Base-by-base conservation (phyloP, 2,888 invertebrate genomes). In the Dorcus parallelipipedus region DNA sequence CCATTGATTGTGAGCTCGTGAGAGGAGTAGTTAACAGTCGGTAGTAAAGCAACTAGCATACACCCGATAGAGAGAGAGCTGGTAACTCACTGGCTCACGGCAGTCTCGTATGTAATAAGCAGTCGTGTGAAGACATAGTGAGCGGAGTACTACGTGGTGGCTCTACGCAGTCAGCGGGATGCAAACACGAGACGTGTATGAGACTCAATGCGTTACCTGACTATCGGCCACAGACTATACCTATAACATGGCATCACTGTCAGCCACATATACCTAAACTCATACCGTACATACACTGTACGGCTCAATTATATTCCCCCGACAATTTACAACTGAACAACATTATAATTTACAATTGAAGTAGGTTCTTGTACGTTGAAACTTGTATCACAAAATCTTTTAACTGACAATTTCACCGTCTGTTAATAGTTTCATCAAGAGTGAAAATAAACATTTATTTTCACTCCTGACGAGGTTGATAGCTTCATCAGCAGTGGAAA, bases 181-280 rank as follows among this genome's bases (percentile, higher is more conserved):
- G 71, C 66, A 65, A 65, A 67, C 68, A 71, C 69, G 69, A 73
- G 75, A 73, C 70, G 74, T 66, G 72, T 71, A 71, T 70, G 72
- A 69, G 67, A 71, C 72, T 72, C 72, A 69, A 72, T 69, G 70
- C 69, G 71, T 75, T 76, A 77, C 76, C 76, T 76, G 72, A 75
- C 73, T 74, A 77, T 74, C 74, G 74, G 73, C 78, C 78, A 76
- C 74, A 77, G 76, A 75, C 75, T 76, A 76, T 73, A 79, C 79
- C 79, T 79, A 79, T 79, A 79, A 79, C 77, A 79, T 77, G 79
- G 79, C 78, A 78, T 70, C 71, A 76, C 71, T 72, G 74, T 78
- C 76, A 78, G 76, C 76, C 75, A 71, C 56, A 58, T 56, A 62
- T 50, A 58, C 50, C 49, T 49, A 58, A 48, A 53, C 43, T 47